Percentiles rank a stretch among this genome's conserved stretches.
Evolutionary conservation across 2,888 invertebrate species (phyloP).

Genomic region (Plagodis pulveraria): DNA sequence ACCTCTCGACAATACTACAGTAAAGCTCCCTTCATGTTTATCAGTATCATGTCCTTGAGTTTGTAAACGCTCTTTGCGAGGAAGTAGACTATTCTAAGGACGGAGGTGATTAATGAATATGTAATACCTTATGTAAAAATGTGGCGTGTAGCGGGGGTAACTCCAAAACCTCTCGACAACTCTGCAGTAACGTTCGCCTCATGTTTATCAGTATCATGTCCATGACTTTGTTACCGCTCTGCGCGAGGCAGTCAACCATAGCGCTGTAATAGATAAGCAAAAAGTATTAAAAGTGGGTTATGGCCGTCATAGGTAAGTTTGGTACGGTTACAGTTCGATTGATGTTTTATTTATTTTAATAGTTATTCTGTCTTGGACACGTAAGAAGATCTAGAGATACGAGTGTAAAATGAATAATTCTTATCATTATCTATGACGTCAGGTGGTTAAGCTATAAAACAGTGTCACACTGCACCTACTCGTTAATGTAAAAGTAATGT

Average conservation of each 20-base stretch:
- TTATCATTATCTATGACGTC: too few relatives aligned
- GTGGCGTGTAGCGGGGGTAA: conserved; percentile 76
- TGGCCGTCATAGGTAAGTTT: neutral
- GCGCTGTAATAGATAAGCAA: neutral
- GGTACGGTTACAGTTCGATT: too few relatives aligned
- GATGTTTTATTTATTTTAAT: too few relatives aligned
- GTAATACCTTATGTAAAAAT: conserved; percentile 75
- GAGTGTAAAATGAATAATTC: too few relatives aligned
- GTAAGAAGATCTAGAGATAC: too few relatives aligned
- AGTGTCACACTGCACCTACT: too few relatives aligned
- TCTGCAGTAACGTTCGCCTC: conserved; percentile 74
- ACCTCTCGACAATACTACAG: conserved; percentile 72
- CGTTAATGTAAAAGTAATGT: too few relatives aligned
- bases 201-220: conserved; percentile 79
- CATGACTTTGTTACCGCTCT: conserved; percentile 71
- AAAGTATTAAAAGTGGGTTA: neutral
- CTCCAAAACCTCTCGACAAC: conserved; percentile 65
- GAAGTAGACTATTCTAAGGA: too few relatives aligned
- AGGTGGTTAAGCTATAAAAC: too few relatives aligned
- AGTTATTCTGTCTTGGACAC: too few relatives aligned
- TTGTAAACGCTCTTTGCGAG: too few relatives aligned
- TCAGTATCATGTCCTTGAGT: conserved; percentile 44
- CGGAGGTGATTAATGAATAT: too few relatives aligned
- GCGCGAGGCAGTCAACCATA: conserved; percentile 34
- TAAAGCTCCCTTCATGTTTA: conserved; percentile 46